A percentile compares a stretch with the other conserved stretches of the same genome.
These are phyloP conservation scores for Bombyx mandarina DNA, from an alignment of 1,140 invertebrate species.

Conservation along the genomic window DNA sequence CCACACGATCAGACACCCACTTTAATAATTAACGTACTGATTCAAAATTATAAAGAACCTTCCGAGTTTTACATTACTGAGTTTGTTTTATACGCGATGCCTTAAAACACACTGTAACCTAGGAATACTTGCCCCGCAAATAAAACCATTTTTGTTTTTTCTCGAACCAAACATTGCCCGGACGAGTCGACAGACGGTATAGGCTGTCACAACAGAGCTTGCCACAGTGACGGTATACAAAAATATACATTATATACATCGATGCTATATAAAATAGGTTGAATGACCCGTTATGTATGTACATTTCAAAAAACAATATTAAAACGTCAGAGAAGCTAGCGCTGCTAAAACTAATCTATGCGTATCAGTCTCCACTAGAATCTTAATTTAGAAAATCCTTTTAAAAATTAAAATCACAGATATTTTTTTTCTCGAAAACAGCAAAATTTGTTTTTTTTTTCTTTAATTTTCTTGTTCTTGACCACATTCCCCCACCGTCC, in stretches of 20 bases:
- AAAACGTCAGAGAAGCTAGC: constrained; percentile 65
- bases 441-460: constrained; percentile 53
- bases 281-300: constrained; percentile 34
- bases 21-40: too few species aligned
- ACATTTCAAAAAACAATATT: constrained; percentile 40
- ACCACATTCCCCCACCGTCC: constrained; percentile 40
- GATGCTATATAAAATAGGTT: constrained; percentile 48
- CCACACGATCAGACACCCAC: too few species aligned
- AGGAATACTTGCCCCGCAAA: too few species aligned
- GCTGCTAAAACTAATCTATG: constrained; percentile 70
- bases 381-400: constrained; percentile 70
- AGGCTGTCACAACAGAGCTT: too few species aligned
- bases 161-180: too few species aligned
- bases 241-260: too few species aligned
- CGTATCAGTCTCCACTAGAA: constrained; percentile 70
- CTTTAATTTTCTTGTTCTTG: constrained; percentile 50
- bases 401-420: constrained; percentile 63
- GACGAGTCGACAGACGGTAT: too few species aligned
- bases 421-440: constrained; percentile 39
- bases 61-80: too few species aligned
- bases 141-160: too few species aligned
- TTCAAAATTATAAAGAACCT: too few species aligned
- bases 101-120: too few species aligned
- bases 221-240: constrained; percentile 32
- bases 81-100: too few species aligned